Evolutionary conservation across 2,113 vertebrate species (phyloP).

Genomic region (Dendropsophus ebraccatus): DNA sequence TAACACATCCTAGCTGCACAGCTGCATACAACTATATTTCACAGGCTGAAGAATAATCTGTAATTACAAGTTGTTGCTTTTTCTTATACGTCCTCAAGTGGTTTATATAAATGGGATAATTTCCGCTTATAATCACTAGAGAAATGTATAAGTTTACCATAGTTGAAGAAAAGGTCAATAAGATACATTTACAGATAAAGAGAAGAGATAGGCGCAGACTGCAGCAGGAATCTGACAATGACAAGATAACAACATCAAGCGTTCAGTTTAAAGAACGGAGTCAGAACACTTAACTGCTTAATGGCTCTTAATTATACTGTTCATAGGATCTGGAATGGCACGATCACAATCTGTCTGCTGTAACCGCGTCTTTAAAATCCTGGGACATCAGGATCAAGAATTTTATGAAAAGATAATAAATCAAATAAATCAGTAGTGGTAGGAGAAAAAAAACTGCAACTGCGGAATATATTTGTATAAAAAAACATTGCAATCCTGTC

Average conservation of each 20-base stretch:
- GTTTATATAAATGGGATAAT: conserved; percentile 19
- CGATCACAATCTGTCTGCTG: conserved; percentile 11
- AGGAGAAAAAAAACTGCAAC: not conserved
- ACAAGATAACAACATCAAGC: conserved; percentile 37
- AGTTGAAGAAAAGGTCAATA: conserved; percentile 26
- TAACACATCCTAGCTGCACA: not conserved
- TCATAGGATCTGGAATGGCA: not conserved
- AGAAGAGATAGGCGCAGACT: conserved; percentile 12
- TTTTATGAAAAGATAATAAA: conserved; percentile 8
- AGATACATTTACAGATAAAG: conserved; percentile 39
- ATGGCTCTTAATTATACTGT: conserved; percentile 39
- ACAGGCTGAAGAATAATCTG: not conserved
- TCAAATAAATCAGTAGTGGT: not conserved
- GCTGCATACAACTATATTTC: not conserved
- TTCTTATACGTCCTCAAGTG: conserved; percentile 10
- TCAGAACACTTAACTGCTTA: conserved; percentile 24
- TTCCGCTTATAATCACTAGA: conserved; percentile 24
- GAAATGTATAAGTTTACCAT: conserved; percentile 28
- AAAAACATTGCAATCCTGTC: not conserved
- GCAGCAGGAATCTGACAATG: conserved; percentile 11
- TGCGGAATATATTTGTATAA: not conserved
- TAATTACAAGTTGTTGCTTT: conserved; percentile 20
- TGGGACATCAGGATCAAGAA: not conserved
- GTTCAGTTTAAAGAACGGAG: not conserved
- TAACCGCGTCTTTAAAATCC: conserved; percentile 5